These are phyloP conservation scores for Noctua janthina DNA, from an alignment of 2,888 invertebrate genomes.

Conservation along the genomic window DNA sequence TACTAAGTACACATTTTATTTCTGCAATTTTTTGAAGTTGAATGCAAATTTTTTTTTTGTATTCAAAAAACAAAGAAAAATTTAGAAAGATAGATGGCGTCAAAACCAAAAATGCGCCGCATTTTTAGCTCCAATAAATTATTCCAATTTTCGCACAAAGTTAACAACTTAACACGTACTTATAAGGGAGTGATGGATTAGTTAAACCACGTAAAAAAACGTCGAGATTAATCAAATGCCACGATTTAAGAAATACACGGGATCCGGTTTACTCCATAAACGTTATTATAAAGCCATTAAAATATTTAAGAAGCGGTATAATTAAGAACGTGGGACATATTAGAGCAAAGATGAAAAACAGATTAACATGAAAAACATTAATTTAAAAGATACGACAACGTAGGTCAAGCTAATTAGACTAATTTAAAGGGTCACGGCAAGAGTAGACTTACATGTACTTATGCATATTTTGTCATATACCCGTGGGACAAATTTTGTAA, in stretches of 20 bases:
- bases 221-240: slow-evolving; percentile 49
- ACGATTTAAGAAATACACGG: slow-evolving; percentile 33
- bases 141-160: slow-evolving; percentile 21
- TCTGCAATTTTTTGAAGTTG: not conserved
- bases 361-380: slow-evolving; percentile 20
- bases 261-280: slow-evolving; percentile 56
- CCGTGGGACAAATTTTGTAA: not conserved
- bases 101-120: not conserved
- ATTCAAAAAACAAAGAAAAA: not conserved
- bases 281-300: slow-evolving; percentile 60
- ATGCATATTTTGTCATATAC: not conserved
- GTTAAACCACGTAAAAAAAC: slow-evolving; percentile 36
- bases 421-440: slow-evolving; percentile 16
- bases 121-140: slow-evolving; percentile 16
- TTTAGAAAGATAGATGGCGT: not conserved
- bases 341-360: slow-evolving; percentile 26
- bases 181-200: slow-evolving; percentile 48
- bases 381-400: not conserved
- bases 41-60: not conserved
- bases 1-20: not conserved
- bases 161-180: slow-evolving; percentile 45
- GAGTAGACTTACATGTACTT: not conserved
- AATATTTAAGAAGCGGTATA: slow-evolving; percentile 49
- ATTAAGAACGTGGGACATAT: slow-evolving; percentile 56
- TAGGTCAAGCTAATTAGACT: slow-evolving; percentile 25